Evolutionary conservation across 2,113 vertebrate genomes (phyloP).

Genomic region (Pimephales promelas): DNA sequence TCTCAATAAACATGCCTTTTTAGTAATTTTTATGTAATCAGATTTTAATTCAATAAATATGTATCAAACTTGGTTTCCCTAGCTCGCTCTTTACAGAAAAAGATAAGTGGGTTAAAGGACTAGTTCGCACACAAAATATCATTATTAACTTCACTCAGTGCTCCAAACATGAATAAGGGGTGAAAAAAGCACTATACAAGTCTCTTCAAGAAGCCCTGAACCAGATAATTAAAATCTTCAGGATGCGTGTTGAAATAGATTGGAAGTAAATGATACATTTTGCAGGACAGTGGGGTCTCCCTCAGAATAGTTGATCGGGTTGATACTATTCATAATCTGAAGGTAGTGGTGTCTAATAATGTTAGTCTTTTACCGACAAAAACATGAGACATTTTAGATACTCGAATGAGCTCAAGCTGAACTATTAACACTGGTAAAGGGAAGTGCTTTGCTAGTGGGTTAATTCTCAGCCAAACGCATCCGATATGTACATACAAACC

Average conservation of each 20-base stretch:
- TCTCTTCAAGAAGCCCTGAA: too few species aligned
- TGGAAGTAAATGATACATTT: neutral
- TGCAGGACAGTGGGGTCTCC: neutral
- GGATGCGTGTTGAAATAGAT: neutral
- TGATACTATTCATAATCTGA: too few species aligned
- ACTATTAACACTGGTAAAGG: neutral
- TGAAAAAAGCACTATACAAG: too few species aligned
- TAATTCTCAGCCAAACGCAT: neutral
- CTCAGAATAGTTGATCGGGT: too few species aligned
- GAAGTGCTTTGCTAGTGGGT: neutral
- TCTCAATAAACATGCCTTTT: slow-evolving; percentile 70
- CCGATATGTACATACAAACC: neutral
- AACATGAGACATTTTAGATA: neutral
- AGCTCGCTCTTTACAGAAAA: slow-evolving; percentile 56
- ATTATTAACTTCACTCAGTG: neutral
- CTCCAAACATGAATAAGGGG: too few species aligned
- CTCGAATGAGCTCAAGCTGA: neutral
- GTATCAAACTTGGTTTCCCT: slow-evolving; percentile 70
- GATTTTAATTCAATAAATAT: slow-evolving; percentile 82
- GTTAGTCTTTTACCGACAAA: neutral
- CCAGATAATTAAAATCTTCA: neutral
- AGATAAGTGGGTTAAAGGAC: slow-evolving; percentile 45
- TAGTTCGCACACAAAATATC: neutral
- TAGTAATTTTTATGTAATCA: slow-evolving; percentile 74
- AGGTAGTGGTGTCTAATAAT: neutral